Percentiles rank a stretch among this genome's conserved stretches.
These are phyloP conservation scores for Dryobates pubescens DNA, from an alignment of 2,797 vertebrate genomes.

Conservation along the genomic window DNA sequence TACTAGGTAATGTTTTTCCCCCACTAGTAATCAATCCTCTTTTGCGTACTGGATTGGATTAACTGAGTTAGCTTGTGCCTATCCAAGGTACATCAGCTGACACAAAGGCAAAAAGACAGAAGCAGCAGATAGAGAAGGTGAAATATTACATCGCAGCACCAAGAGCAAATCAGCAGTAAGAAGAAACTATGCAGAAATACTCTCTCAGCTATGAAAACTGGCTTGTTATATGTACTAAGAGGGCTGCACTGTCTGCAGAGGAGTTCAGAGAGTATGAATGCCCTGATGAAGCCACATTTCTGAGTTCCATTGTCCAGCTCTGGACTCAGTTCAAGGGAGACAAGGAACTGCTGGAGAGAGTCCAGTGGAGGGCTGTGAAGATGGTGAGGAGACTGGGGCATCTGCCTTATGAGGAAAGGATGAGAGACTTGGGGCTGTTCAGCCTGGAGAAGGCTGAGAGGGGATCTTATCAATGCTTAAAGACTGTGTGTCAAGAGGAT, in stretches of 20 bases:
- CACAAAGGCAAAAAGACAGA: neutral
- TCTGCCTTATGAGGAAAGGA: too few relatives aligned
- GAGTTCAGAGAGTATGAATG: neutral
- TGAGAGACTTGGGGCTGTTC: too few relatives aligned
- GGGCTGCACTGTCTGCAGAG: neutral
- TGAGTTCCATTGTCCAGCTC: too few relatives aligned
- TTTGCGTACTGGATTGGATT: conserved; percentile 11
- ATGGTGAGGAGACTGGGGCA: neutral
- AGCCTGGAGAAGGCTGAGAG: too few relatives aligned
- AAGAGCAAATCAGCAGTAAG: neutral
- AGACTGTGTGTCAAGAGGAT: too few relatives aligned
- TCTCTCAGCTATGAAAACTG: neutral
- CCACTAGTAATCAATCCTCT: neutral
- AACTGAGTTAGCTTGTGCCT: neutral
- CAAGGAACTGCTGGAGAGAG: neutral
- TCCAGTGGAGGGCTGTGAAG: neutral
- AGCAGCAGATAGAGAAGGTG: neutral
- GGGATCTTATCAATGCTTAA: too few relatives aligned
- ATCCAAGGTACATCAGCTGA: neutral
- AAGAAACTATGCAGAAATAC: neutral
- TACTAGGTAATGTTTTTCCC: conserved; percentile 15
- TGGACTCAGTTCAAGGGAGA: neutral
- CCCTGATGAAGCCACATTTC: neutral
- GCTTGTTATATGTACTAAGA: neutral
- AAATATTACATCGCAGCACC: neutral